Base-by-base conservation (phyloP, 37 sponge, comb jelly and placozoan genomes). In the Cladorhizidae sp. region DNA sequence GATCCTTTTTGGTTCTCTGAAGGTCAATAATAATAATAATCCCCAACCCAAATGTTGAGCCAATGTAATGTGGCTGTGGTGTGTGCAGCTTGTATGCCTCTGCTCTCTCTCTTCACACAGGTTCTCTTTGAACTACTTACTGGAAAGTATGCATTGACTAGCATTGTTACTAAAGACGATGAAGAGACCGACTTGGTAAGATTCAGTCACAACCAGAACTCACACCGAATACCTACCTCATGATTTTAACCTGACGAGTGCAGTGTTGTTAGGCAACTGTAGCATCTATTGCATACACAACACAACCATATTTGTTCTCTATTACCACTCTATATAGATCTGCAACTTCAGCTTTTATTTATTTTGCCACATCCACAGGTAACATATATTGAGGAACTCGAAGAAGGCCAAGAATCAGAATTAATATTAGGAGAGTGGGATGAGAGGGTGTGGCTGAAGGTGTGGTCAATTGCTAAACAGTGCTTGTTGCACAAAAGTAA, bases 121-220 rank as follows among this genome's bases (percentile, higher is more conserved):
- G 83, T 88, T 0, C 39, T 86, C n/a, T 74, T 54, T 38, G 87
- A 86, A 35, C 32, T 86, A 33, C 57, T 86, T 70, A 74, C 75
- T 6, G 83, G 83, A 32, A 37, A 29, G 49, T 55, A 33, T 80
- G 87, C 75, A 57, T 40, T 61, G 70, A 3, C 14, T 26, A 35
- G 55, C 0, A 36, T 68, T 5, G 39, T 40, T n/a, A 61, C 58
- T 22, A 75, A 77, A 3, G 43, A 35, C 22, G 75, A 28, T 33
- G 75, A 45, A 28, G 81, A 74, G 14, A 74, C 45, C 41, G 87
- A 86, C 21, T 52, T 86, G 67, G 87, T 86, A 62, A 64, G 76
- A 17, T 69, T 33, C 18, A 40, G 68, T 8, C 42, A 12, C 14
- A 49, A 23, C 25, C n/a, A 74, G 28, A 32, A 29, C 51, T n/a